Evolutionary conservation across 2,888 invertebrate genomes (phyloP).

Genomic region (Brachypalpus laphriformis): DNA sequence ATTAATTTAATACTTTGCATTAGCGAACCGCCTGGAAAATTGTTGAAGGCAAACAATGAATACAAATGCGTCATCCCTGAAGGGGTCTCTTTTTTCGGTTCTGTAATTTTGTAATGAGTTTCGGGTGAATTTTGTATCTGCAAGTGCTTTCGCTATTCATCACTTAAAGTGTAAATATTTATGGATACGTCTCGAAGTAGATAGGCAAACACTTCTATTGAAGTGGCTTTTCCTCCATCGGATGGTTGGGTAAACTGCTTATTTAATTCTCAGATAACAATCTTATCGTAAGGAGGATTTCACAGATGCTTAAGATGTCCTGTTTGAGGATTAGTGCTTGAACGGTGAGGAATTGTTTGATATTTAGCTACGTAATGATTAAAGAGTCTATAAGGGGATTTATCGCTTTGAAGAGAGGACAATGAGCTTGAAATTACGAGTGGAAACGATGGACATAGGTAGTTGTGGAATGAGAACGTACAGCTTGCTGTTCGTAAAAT

Average conservation of each 20-base stretch:
- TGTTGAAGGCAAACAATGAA: slow-evolving; percentile 31
- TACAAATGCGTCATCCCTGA: slow-evolving; percentile 23
- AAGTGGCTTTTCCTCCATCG: slow-evolving; percentile 10
- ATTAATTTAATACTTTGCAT: slow-evolving; percentile 44
- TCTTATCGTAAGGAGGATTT: slow-evolving; percentile 44
- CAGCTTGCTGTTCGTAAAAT: too few species aligned
- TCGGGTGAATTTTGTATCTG: slow-evolving; percentile 5
- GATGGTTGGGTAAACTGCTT: slow-evolving; percentile 48
- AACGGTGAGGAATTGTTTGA: slow-evolving; percentile 3
- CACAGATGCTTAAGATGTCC: slow-evolving; percentile 43
- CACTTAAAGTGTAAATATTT: slow-evolving; percentile 38
- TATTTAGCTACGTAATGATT: slow-evolving; percentile 1
- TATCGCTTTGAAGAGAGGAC: not conserved
- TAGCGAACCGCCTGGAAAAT: slow-evolving; percentile 23
- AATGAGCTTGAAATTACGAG: not conserved
- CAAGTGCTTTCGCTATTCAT: not conserved
- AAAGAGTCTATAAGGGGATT: not conserved
- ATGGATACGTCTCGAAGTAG: slow-evolving; percentile 34
- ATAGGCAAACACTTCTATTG: slow-evolving; percentile 50
- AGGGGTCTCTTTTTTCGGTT: not conserved
- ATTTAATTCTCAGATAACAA: slow-evolving; percentile 57
- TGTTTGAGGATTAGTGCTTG: slow-evolving; percentile 30
- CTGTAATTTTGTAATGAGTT: slow-evolving; percentile 44
- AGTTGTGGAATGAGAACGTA: too few species aligned
- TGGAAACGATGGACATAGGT: not conserved